Conservation (phyloP, 2,113 vertebrate genomes). For the Capreolus pygargus region DNA sequence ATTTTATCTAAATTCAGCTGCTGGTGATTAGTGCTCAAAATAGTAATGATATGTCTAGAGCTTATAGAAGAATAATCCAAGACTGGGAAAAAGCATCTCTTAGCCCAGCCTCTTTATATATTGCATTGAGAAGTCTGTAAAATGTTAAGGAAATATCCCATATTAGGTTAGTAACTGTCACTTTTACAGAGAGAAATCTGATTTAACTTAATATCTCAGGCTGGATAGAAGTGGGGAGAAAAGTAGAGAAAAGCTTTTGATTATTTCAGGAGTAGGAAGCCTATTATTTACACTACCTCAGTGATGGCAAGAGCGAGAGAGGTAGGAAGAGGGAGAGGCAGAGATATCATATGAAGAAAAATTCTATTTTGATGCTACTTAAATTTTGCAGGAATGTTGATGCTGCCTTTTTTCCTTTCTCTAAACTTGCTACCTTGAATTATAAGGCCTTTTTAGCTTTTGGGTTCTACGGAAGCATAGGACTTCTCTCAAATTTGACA, state of each 20-base stretch:
- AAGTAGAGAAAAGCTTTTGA: neutral
- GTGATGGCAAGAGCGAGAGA: neutral
- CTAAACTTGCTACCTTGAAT: neutral
- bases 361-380: neutral
- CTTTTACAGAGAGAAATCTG: neutral
- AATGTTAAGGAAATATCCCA: neutral
- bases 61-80: neutral
- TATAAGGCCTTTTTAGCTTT: neutral
- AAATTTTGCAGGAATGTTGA: neutral
- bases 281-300: neutral
- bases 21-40: neutral
- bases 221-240: neutral
- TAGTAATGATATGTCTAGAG: neutral
- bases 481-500: neutral
- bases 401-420: neutral
- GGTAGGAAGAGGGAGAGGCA: neutral
- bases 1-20: neutral
- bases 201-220: neutral
- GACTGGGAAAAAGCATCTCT: neutral
- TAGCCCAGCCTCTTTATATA: neutral
- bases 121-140: neutral
- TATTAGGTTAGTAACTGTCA: neutral
- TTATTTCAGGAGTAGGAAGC: neutral
- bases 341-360: neutral
- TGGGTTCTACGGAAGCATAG: neutral